Conservation (phyloP, 1,140 invertebrate species). For the Ruditapes philippinarum region DNA sequence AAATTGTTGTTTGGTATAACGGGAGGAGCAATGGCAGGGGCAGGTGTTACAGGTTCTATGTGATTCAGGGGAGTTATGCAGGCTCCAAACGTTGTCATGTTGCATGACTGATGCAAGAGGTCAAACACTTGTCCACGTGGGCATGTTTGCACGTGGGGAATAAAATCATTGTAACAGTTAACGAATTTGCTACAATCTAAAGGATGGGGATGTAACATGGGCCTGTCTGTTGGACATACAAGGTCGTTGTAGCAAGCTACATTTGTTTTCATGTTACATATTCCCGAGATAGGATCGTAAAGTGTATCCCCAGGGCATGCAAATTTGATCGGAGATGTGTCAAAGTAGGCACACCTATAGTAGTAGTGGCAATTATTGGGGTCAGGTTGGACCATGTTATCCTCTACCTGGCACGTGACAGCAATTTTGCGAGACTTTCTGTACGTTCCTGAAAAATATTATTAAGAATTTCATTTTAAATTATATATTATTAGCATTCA, state of each 20-base stretch:
- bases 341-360: slow-evolving; percentile 66
- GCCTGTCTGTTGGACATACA: slow-evolving; percentile 59
- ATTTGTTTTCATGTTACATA: slow-evolving; percentile 66
- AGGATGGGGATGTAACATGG: slow-evolving; percentile 67
- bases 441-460: slow-evolving; percentile 19
- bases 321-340: slow-evolving; percentile 45
- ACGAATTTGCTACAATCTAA: slow-evolving; percentile 71
- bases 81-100: neutral
- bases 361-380: slow-evolving; percentile 73
- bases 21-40: no score
- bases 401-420: slow-evolving; percentile 44
- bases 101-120: slow-evolving; percentile 55
- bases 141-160: slow-evolving; percentile 73
- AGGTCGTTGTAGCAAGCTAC: slow-evolving; percentile 72
- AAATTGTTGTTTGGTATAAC: no score
- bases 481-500: no score
- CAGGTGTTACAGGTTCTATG: no score
- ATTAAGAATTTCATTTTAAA: no score
- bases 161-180: slow-evolving; percentile 70
- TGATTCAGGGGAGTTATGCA: neutral
- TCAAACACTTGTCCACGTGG: slow-evolving; percentile 64
- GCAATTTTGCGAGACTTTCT: slow-evolving; percentile 6
- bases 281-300: slow-evolving; percentile 65
- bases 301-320: slow-evolving; percentile 67
- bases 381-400: slow-evolving; percentile 61